phyloP scores from a whole-genome alignment of 2,113 vertebrate genomes.

The Cheirogaleus medius region DNA sequence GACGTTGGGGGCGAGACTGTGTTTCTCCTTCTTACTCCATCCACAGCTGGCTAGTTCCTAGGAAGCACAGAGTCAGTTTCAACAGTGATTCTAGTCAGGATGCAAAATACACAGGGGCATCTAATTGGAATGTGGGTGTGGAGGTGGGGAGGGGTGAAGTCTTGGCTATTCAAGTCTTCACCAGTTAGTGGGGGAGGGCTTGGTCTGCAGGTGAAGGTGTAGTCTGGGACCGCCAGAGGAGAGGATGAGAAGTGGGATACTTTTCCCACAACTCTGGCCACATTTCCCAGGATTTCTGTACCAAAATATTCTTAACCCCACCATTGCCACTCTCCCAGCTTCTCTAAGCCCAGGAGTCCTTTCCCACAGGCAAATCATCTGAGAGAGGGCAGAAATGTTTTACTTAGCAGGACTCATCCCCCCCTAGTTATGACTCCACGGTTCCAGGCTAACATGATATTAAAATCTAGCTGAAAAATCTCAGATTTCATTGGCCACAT shows the following conservation, averaged over 20 bases:
- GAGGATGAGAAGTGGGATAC: not conserved
- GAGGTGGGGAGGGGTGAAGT: not conserved
- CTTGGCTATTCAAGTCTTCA: not conserved
- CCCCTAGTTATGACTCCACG: not conserved
- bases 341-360: not conserved
- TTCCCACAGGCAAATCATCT: not conserved
- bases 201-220: not conserved
- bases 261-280: not conserved
- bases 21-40: slow-evolving; percentile 97
- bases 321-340: not conserved
- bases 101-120: not conserved
- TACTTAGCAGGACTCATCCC: not conserved
- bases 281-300: not conserved
- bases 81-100: not conserved
- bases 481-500: not conserved
- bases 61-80: slow-evolving; percentile 76
- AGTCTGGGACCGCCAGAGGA: not conserved
- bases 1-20: slow-evolving; percentile 93
- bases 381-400: not conserved
- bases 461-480: not conserved
- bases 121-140: not conserved
- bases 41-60: slow-evolving; percentile 96
- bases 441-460: not conserved
- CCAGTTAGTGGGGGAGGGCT: not conserved
- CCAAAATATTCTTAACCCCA: not conserved